Evolutionary conservation across 1,140 invertebrate species (phyloP), one percentile per base, ranked within the genome.

Genomic region (Mactra quadrangularis): DNA sequence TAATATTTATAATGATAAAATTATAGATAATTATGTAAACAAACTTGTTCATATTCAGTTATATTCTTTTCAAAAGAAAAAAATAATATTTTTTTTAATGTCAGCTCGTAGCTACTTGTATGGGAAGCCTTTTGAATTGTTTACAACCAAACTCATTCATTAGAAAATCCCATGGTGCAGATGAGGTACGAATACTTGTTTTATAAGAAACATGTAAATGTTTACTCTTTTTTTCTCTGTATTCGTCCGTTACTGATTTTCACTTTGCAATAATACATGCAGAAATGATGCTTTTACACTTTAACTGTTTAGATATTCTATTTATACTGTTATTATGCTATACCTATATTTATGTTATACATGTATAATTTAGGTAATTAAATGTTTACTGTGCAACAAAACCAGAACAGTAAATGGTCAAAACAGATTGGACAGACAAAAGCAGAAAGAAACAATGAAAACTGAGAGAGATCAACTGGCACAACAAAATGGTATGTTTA

Each of bases 371-470:
- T 35, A 72, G 70, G 22, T 22, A 0, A 29, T 72, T 29, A 35
- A 3, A 1, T 72, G 70, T 57, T 19, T 27, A 55, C 17, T 57
- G 38, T 72, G 70, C 31, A 57, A 72, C 29, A 72, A 72, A 31
- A 55, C 31, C 35, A 35, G 25, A 45, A 57, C 53, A 25, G 4
- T 55, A 1, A 27, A 11, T 33, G 50, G 70, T 57, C 70, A 57
- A 17, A 35, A 3, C 2, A 33, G 70, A 35, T 15, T 17, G 1
- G 70, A 72, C 11, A 72, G 31, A 57, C 31, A 72, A 3, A 0
- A 33, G 13, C 33, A 53, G 50, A 38, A 72, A 38, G 9, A 35
- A 45, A 7, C 17, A n/a, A 3, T 22, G n/a, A 13, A 64, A 45
- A 60, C n/a, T n/a, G 38, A 41, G 38, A 41, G 38, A 41, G 15